phyloP scores from a whole-genome alignment of 53 echinoderm and acorn worm genomes.

The Holothuria leucospilota region DNA sequence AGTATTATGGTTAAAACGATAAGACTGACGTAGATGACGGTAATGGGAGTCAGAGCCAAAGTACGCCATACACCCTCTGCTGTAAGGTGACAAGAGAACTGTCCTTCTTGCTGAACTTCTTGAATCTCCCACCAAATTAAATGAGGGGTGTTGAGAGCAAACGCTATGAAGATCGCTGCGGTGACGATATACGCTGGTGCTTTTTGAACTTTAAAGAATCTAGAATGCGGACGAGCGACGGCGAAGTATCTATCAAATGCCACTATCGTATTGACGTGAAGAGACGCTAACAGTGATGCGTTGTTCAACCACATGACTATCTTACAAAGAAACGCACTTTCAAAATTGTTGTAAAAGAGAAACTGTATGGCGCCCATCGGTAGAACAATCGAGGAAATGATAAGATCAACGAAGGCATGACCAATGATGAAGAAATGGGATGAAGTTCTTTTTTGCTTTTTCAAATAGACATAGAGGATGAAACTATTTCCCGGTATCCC shows the following conservation, averaged over 20 bases:
- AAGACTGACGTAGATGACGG: neutral
- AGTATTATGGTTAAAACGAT: neutral
- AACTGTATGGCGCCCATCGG: conserved; percentile 8
- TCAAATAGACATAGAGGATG: conserved; percentile 25
- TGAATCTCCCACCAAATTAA: neutral
- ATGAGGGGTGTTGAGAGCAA: neutral
- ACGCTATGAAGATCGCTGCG: neutral
- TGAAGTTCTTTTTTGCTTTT: neutral
- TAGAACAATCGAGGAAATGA: conserved; percentile 7
- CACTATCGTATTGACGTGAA: conserved; percentile 14
- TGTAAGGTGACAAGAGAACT: neutral
- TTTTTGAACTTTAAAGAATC: neutral
- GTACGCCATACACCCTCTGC: neutral
- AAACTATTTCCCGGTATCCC: conserved; percentile 5
- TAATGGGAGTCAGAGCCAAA: neutral
- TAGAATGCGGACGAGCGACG: neutral
- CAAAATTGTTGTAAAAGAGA: neutral
- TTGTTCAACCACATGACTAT: neutral
- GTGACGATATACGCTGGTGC: neutral
- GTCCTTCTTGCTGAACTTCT: neutral
- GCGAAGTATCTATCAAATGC: conserved; percentile 31
- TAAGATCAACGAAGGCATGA: neutral
- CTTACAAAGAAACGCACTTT: conserved; percentile 6
- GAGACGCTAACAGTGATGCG: conserved; percentile 1
- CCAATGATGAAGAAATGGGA: conserved; percentile 39